These are phyloP conservation scores for Sarcophaga bullata DNA, from an alignment of 1,140 invertebrate species.

Conservation along the genomic window DNA sequence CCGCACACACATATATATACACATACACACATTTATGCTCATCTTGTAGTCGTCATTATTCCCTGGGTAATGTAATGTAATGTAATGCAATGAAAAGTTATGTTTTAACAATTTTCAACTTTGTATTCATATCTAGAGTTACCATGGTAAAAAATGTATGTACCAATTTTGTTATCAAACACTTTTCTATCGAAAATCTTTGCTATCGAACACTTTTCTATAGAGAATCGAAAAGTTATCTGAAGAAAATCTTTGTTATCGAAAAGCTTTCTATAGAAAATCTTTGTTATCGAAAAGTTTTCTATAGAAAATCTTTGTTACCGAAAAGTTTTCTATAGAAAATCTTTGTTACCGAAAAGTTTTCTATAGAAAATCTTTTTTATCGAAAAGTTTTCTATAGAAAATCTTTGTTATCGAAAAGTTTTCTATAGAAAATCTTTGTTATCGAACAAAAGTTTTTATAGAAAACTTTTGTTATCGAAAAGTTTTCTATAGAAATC, in stretches of 20 bases:
- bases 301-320: background rate
- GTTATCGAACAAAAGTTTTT: background rate
- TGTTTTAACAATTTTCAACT: background rate
- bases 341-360: background rate
- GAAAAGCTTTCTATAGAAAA: background rate
- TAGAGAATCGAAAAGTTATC: background rate
- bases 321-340: background rate
- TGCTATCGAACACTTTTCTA: background rate
- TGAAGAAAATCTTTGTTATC: background rate
- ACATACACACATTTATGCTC: background rate
- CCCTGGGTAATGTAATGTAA: background rate
- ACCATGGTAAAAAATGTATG: no score
- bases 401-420: no score
- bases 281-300: background rate
- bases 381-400: no score
- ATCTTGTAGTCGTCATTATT: background rate
- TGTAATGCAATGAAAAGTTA: background rate
- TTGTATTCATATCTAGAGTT: background rate
- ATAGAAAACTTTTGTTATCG: background rate
- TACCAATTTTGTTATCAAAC: no score
- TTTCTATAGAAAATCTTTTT: no score
- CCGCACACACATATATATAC: background rate
- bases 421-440: background rate
- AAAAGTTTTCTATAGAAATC: background rate
- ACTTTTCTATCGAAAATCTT: background rate